Base-by-base conservation (phyloP, 2,888 invertebrate genomes). In the Subacronicta megacephala region DNA sequence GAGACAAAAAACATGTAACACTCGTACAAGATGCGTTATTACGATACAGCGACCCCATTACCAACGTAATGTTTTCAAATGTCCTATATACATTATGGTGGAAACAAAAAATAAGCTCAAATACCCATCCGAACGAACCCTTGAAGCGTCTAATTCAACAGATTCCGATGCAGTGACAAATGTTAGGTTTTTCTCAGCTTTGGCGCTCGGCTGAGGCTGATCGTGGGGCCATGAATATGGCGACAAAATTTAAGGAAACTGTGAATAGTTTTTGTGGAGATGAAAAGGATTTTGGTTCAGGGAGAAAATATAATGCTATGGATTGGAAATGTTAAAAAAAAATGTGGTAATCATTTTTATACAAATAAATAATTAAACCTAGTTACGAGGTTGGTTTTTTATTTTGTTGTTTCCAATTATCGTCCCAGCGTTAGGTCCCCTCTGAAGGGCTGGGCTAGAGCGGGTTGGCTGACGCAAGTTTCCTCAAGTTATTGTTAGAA, bases 141-240 rank as follows among this genome's bases (percentile, higher is more conserved):
- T 80, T 80, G 81, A 79, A 84, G 84, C 88, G 85, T 85, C 89
- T 91, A 92, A 92, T 92, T 90, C 88, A 87, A 88, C 89, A 90
- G 90, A 92, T 92, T 92, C 90, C 91, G 76, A 92, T 92, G 92
- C 90, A 91, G 92, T 92, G 92, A 92, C 91, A 92, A 92, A 92
- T 92, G 92, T 91, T 87, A 88, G 88, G 88, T 89, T 90, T 89
- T 90, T 90, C 82, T 80, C 81, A 77, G 77, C 76, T 82, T 72
- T 77, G 66, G 77, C 77, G 78, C 80, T 75, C 72, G 81, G 65
- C 68, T 62, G 67, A 77, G 77, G 81, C 82, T 75, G 62, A 68
- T 61, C 54, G 76, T 52, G 9, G 57, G 77, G 84, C 80, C 47
- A 55, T 2, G 20, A 58, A 67, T 53, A 35, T 0, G 43, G 76